Evolutionary conservation across 2,888 invertebrate genomes (phyloP).

Genomic region (Lepidochrysops patricia): DNA sequence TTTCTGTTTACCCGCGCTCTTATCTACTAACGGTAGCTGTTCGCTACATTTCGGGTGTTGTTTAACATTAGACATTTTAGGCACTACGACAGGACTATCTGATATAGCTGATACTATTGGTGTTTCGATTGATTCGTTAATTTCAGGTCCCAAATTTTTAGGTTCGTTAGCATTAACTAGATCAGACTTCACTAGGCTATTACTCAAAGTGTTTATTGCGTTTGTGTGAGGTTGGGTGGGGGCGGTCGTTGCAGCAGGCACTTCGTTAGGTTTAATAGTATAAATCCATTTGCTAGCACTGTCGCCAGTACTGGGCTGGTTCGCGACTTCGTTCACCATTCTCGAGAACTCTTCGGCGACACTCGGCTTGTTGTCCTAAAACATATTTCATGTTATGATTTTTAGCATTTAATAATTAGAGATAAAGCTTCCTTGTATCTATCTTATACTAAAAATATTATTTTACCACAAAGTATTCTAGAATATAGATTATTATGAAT

Average conservation of each 20-base stretch:
- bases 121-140: conserved; percentile 61
- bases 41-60: conserved; percentile 57
- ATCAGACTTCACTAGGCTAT: conserved; percentile 64
- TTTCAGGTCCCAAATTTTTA: conserved; percentile 55
- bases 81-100: conserved; percentile 79
- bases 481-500: too few species aligned
- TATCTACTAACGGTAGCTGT: conserved; percentile 52
- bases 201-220: conserved; percentile 59
- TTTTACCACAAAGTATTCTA: too few species aligned
- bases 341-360: conserved; percentile 65
- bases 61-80: conserved; percentile 66
- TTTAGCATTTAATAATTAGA: too few species aligned
- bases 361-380: conserved; percentile 44
- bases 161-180: conserved; percentile 57
- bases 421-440: too few species aligned
- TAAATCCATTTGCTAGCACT: conserved; percentile 44
- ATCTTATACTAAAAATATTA: too few species aligned
- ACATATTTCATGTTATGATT: conserved; percentile 11
- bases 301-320: conserved; percentile 47
- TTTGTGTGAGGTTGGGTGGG: conserved; percentile 52
- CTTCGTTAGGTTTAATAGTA: conserved; percentile 45
- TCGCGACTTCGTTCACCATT: conserved; percentile 58
- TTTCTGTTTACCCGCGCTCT: conserved; percentile 47
- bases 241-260: conserved; percentile 41
- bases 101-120: conserved; percentile 83